Evolutionary conservation across 2,113 vertebrate genomes (phyloP).

Genomic region (Hiodon alosoides): DNA sequence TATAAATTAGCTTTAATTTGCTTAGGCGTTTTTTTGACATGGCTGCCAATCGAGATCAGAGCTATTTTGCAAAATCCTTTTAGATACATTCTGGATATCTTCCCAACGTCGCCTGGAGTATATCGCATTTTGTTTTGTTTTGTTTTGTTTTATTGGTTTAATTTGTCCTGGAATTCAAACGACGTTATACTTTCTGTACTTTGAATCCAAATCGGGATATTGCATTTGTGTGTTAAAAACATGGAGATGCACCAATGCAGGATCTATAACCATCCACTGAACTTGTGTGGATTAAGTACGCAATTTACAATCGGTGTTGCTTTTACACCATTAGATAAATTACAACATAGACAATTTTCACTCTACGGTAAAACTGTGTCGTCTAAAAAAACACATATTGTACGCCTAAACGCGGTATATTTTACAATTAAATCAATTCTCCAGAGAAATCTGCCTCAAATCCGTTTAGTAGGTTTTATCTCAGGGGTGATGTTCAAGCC

Average conservation of each 20-base stretch:
- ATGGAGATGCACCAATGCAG: too few species aligned
- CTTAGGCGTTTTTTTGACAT: conserved; percentile 7
- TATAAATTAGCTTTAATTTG: conserved; percentile 2
- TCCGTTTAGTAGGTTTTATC: conserved; percentile 9
- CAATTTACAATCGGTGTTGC: too few species aligned
- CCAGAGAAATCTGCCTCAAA: not conserved
- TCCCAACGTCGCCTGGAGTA: too few species aligned
- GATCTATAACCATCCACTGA: not conserved
- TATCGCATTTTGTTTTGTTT: too few species aligned
- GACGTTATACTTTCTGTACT: not conserved
- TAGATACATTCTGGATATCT: not conserved
- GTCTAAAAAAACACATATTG: too few species aligned
- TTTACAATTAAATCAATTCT: not conserved
- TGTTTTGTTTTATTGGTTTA: too few species aligned
- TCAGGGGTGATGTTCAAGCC: not conserved
- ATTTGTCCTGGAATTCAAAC: not conserved
- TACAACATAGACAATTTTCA: too few species aligned
- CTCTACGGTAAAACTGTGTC: too few species aligned
- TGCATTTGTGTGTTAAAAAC: not conserved
- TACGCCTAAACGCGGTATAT: too few species aligned
- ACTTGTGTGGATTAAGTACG: not conserved
- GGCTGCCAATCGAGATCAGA: conserved; percentile 11
- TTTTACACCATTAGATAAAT: too few species aligned
- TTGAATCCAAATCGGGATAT: conserved; percentile 1
- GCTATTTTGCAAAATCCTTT: not conserved